Percentiles rank a stretch among this genome's conserved stretches.
These are phyloP conservation scores for Otolemur garnettii DNA, from an alignment of 2,113 vertebrate genomes.

Conservation along the genomic window DNA sequence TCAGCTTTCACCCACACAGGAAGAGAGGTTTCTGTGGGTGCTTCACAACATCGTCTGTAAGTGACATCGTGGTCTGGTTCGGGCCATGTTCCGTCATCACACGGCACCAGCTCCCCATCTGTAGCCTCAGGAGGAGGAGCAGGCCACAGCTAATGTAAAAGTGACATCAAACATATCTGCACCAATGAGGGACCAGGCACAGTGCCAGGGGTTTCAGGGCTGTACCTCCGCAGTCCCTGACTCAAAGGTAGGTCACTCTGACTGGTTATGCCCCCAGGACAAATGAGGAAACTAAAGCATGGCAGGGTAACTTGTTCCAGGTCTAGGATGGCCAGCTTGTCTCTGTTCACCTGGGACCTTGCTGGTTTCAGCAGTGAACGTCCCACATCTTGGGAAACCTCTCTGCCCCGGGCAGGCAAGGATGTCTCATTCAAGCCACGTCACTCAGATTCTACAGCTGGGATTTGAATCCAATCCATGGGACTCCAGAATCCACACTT, in stretches of 20 bases:
- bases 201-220: background rate
- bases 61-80: background rate
- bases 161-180: background rate
- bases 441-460: background rate
- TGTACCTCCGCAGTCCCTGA: background rate
- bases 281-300: background rate
- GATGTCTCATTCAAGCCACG: background rate
- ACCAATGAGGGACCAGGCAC: background rate
- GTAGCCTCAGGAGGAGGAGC: background rate
- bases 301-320: background rate
- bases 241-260: background rate
- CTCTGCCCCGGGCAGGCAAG: background rate
- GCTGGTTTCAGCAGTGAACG: background rate
- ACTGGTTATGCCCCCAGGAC: accelerated
- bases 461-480: background rate
- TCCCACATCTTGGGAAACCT: background rate
- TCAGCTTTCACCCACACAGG: background rate
- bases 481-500: background rate
- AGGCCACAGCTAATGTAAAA: background rate
- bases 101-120: background rate
- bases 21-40: background rate
- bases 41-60: accelerated
- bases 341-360: background rate
- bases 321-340: background rate
- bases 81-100: background rate